phyloP scores from a whole-genome alignment of 2,888 invertebrate genomes.

The Nesidiocoris tenuis region DNA sequence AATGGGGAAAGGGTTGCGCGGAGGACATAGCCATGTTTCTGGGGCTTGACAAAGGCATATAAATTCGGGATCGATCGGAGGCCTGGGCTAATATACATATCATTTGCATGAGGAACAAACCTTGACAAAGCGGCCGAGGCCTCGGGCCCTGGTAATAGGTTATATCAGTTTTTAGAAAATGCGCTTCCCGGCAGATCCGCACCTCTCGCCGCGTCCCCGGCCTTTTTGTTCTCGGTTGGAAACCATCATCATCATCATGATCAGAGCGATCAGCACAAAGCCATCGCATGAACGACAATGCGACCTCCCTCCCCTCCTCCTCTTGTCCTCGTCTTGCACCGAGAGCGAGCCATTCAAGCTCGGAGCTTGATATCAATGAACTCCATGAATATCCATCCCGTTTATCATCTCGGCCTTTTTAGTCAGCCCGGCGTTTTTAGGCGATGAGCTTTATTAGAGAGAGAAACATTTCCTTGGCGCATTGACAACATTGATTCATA shows the following conservation, averaged over 20 bases:
- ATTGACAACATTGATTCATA: too few relatives aligned
- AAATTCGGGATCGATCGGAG: conserved; percentile 38
- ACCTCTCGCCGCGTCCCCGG: background rate
- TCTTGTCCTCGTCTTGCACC: background rate
- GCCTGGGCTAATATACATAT: conserved; percentile 43
- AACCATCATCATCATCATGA: background rate
- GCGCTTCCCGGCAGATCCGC: conserved; percentile 24
- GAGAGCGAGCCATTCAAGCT: background rate
- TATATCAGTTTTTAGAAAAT: conserved; percentile 41
- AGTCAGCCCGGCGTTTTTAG: too few relatives aligned
- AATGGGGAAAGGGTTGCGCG: background rate
- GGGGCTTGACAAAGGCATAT: conserved; percentile 42
- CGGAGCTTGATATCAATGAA: conserved; percentile 13
- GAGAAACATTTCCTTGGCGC: too few relatives aligned
- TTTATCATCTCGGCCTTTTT: conserved; percentile 12
- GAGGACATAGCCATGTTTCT: background rate
- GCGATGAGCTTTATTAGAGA: too few relatives aligned
- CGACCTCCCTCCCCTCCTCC: background rate
- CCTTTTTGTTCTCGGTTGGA: background rate
- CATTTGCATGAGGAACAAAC: conserved; percentile 43
- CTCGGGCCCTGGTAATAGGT: conserved; percentile 32
- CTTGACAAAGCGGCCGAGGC: conserved; percentile 32
- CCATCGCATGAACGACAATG: conserved; percentile 23
- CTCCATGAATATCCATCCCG: conserved; percentile 24
- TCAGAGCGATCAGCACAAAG: conserved; percentile 18